phyloP scores from a whole-genome alignment of 2,113 vertebrate species.

The Gambusia holbrooki region DNA sequence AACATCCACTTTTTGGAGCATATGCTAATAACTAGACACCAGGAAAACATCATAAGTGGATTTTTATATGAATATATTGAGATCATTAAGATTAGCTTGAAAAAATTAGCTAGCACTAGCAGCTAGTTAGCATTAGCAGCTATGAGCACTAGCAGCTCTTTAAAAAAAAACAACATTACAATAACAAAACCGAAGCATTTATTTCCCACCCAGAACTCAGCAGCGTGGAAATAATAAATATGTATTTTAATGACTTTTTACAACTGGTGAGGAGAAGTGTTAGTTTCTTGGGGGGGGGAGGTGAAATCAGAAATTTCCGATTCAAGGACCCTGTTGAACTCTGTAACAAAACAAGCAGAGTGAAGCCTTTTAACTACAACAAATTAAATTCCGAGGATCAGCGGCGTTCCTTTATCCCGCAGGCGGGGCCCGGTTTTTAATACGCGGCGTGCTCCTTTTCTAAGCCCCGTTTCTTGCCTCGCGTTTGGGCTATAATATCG shows the following conservation, averaged over 20 bases:
- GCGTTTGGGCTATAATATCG: constrained; percentile 68
- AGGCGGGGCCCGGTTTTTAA: constrained; percentile 35
- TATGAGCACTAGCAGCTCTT: neutral
- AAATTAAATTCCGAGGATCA: constrained; percentile 53
- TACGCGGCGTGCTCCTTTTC: constrained; percentile 16
- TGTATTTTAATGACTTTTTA: constrained; percentile 5
- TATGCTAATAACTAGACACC: neutral
- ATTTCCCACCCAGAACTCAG: neutral
- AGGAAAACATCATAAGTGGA: neutral
- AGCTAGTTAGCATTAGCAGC: no score
- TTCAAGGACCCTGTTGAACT: constrained; percentile 36
- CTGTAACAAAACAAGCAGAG: constrained; percentile 6
- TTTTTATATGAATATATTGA: neutral
- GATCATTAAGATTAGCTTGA: neutral
- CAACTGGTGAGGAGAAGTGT: constrained; percentile 1
- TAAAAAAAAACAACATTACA: neutral
- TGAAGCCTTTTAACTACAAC: constrained; percentile 22
- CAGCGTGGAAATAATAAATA: neutral
- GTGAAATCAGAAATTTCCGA: constrained; percentile 29
- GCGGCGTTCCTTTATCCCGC: constrained; percentile 39
- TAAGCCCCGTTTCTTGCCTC: constrained; percentile 25
- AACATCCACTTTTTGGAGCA: no score
- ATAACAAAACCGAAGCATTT: neutral
- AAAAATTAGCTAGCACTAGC: neutral
- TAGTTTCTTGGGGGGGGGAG: neutral